Percentiles rank a stretch among this genome's conserved stretches.
Conservation (phyloP, 2,113 vertebrate species). For the Tapirus terrestris region DNA sequence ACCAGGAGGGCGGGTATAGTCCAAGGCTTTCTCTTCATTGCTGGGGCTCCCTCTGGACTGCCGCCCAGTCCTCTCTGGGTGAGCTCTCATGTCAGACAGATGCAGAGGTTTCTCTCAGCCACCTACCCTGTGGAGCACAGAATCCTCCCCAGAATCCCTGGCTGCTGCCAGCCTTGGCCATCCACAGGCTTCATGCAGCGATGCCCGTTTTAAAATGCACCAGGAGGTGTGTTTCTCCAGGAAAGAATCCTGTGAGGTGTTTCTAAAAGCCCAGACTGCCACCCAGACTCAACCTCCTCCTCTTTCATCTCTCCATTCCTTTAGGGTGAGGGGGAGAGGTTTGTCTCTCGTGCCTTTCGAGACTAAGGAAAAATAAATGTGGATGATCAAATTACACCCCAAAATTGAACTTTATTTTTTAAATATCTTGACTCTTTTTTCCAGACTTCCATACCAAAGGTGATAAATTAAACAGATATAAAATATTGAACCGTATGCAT, state of each 20-base stretch:
- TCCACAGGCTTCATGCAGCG: background rate
- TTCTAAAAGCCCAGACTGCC: background rate
- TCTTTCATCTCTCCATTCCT: background rate
- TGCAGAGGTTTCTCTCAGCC: background rate
- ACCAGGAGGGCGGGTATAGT: background rate
- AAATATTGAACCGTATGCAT: background rate
- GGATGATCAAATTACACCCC: background rate
- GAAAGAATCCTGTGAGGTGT: background rate
- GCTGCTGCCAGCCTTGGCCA: background rate
- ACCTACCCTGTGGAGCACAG: background rate
- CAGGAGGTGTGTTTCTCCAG: background rate
- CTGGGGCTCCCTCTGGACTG: background rate
- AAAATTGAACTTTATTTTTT: background rate
- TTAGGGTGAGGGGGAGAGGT: background rate
- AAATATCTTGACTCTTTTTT: background rate
- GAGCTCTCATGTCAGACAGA: background rate
- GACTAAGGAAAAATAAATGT: background rate
- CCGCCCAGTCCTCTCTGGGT: background rate
- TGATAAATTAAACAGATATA: background rate
- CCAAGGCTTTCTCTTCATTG: background rate
- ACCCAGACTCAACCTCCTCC: background rate
- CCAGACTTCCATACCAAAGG: background rate
- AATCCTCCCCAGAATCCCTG: background rate
- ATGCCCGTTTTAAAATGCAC: background rate
- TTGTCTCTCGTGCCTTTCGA: background rate